Evolutionary conservation across 2,113 vertebrate species (phyloP), one percentile per base, ranked within the genome.

Genomic region (Antechinus flavipes): DNA sequence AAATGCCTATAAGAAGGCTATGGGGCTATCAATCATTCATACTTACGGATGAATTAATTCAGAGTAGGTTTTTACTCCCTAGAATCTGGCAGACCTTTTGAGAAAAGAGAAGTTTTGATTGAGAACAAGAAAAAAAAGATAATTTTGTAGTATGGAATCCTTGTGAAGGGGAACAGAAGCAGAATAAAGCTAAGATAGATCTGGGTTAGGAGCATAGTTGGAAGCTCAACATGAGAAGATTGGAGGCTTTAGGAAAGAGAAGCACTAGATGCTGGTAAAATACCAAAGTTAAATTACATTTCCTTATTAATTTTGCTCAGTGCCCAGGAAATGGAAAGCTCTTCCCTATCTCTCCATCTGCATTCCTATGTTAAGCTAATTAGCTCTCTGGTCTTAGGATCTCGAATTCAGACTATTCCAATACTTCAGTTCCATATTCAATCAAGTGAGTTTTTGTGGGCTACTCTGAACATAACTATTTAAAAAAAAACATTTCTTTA

Each of bases 81-180:
- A 93, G 42, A 54, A 55, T 93, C 54, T 89, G 27, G 89, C 24
- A 89, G 58, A 94, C 47, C 30, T 49, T 92, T 76, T 91, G 89
- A 52, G 6, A 90, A 26, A 26, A 27, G n/a, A 55, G 68, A 84
- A 84, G 61, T 94, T 30, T 56, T 95, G 61, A 42, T 19, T 95
- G 46, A 50, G 27, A 84, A 46, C 92, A 47, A 94, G 76, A 52
- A 52, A 56, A 54, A 19, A 23, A 49, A 89, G 23, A 89, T 10
- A 68, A 68, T 68, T 68, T 68, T n/a, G 0, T 68, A 30, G 30
- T 30, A n/a, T 68, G 35, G 61, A 35, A 68, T 68, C 14, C 3
- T 68, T 68, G 30, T 3, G 4, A 68, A 68, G 12, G 30, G 61
- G 14, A 68, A 35, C 61, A 68, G 61, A n/a, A 35, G 35, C 14